These are phyloP conservation scores for Turritopsis dohrnii DNA, from an alignment of 30 jellyfish, hydroid and myxozoan species.

Conservation along the genomic window DNA sequence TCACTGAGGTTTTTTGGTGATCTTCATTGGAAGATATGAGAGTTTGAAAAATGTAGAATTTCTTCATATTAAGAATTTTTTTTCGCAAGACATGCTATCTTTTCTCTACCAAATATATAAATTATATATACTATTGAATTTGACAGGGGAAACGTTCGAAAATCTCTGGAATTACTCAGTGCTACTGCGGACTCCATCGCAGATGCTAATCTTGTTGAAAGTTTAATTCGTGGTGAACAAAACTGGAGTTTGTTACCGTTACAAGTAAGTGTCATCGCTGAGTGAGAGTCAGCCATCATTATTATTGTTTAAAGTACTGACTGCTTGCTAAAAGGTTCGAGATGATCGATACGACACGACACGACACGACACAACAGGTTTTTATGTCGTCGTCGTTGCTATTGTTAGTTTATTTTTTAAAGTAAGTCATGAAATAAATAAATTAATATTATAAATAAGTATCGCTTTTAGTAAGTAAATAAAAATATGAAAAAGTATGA, in stretches of 20 bases:
- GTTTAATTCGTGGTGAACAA: conserved; percentile 52
- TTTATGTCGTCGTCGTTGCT: no score
- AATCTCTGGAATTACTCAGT: conserved; percentile 50
- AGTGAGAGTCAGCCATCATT: neutral
- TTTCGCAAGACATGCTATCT: no score
- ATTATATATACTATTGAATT: neutral
- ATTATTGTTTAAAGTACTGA: no score
- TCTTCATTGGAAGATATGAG: neutral
- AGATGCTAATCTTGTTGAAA: conserved; percentile 68
- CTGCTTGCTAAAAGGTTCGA: no score
- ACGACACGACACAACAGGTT: no score
- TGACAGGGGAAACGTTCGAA: conserved; percentile 62
- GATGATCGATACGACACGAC: no score
- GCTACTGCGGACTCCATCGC: conserved; percentile 86
- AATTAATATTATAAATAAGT: no score
- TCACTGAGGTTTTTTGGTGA: neutral
- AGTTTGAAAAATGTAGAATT: neutral
- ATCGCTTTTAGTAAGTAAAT: no score
- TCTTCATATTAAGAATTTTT: no score
- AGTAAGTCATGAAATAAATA: no score
- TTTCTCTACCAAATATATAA: neutral
- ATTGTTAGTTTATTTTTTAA: no score
- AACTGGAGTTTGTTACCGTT: conserved; percentile 88
- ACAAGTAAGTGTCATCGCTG: conserved; percentile 48
- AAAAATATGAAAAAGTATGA: no score